These are phyloP conservation scores for Napeogenes sylphis DNA, from an alignment of 2,888 invertebrate species.

Conservation along the genomic window DNA sequence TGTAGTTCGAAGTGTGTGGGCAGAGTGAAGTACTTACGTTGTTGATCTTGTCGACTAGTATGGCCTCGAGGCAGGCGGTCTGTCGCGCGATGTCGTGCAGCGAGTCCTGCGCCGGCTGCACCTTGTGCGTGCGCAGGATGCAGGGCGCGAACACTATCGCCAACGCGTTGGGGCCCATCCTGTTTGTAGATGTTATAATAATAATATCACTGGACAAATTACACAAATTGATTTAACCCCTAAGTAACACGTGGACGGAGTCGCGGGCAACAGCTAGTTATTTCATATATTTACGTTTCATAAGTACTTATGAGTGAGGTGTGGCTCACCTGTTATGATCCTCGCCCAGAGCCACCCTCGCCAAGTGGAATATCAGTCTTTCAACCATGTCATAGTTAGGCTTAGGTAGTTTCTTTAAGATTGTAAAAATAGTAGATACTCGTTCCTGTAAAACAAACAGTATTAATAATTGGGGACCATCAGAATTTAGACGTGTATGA, in stretches of 20 bases:
- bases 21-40: constrained; percentile 46
- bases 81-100: constrained; percentile 93
- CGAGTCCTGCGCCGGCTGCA: constrained; percentile 93
- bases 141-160: constrained; percentile 98
- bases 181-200: constrained; percentile 27
- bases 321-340: constrained; percentile 81
- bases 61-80: constrained; percentile 93
- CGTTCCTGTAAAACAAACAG: constrained; percentile 76
- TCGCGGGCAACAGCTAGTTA: too few relatives aligned
- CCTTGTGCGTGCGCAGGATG: constrained; percentile 91
- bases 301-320: not conserved
- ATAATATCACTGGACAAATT: too few relatives aligned
- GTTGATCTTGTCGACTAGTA: constrained; percentile 89
- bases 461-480: too few relatives aligned
- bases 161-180: constrained; percentile 94
- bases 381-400: constrained; percentile 94
- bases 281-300: not conserved
- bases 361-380: constrained; percentile 93
- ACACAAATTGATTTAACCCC: too few relatives aligned
- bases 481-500: too few relatives aligned
- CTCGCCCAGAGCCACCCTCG: constrained; percentile 91
- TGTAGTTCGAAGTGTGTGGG: too few relatives aligned
- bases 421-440: constrained; percentile 89
- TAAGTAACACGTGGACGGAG: too few relatives aligned
- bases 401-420: constrained; percentile 92